A percentile compares a stretch with the other conserved stretches of the same genome.
Conservation (phyloP, 37 sponge, comb jelly and placozoan species). For the Axinella damicornis region DNA sequence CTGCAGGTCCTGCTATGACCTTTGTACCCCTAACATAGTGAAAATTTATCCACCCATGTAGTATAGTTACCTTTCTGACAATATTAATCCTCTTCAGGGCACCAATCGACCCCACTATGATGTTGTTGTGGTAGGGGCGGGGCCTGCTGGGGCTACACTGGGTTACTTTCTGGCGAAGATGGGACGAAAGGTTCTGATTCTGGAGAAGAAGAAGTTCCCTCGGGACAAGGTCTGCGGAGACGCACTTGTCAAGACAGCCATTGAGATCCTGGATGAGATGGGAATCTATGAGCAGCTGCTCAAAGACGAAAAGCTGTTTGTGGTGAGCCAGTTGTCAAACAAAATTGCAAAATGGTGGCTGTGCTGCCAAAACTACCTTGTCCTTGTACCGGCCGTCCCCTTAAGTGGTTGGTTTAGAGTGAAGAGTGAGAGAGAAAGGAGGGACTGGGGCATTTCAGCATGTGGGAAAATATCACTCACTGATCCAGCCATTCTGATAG, state of each 20-base stretch:
- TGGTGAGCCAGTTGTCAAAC: slow-evolving; percentile 41
- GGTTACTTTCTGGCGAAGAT: slow-evolving; percentile 60
- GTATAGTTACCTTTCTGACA: no score
- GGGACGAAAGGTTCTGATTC: slow-evolving; percentile 49
- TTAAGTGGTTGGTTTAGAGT: no score
- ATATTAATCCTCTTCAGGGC: not conserved
- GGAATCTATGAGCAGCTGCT: slow-evolving; percentile 43
- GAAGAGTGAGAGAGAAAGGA: no score
- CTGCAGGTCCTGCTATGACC: no score
- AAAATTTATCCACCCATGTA: no score
- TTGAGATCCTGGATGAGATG: slow-evolving; percentile 73
- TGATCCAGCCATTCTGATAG: no score
- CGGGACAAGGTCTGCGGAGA: slow-evolving; percentile 79
- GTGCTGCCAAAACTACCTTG: no score
- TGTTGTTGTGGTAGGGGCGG: slow-evolving; percentile 61
- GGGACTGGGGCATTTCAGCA: no score
- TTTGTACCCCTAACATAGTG: no score
- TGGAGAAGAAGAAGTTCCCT: slow-evolving; percentile 73
- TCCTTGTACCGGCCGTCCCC: no score
- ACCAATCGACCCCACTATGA: slow-evolving; percentile 47
- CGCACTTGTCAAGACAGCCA: slow-evolving; percentile 61
- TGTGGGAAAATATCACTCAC: no score
- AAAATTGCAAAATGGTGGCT: no score
- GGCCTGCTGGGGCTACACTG: slow-evolving; percentile 55
- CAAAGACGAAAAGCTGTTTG: slow-evolving; percentile 40